Evolutionary conservation across 2,797 vertebrate species (phyloP), one percentile per base, ranked within the genome.

Genomic region (Bradypodion pumilum): DNA sequence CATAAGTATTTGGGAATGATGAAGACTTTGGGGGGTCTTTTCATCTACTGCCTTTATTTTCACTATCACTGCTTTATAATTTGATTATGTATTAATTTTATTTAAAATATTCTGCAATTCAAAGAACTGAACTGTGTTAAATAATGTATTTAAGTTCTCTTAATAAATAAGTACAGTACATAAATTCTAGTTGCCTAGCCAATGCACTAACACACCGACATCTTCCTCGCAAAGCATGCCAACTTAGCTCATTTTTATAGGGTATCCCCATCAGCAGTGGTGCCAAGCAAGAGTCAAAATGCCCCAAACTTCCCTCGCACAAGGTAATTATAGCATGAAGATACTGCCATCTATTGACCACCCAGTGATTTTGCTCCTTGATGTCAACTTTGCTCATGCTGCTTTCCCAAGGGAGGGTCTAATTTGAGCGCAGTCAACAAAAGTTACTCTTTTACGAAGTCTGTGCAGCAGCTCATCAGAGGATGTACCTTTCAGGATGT

Each of bases 321-420:
- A 13, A 5, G 27, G 35, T 32, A 10, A n/a, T 68, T 37, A 83
- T 79, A 5, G 42, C 19, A 80, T 21, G 19, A 15, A n/a, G 13
- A 5, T 69, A 40, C 70, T 87, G 76, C 81, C 85, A 77, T 68
- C 81, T 83, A 42, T 13, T 29, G 77, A 37, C 23, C 8, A 49
- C 37, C 7, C 42, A 19, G 40, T 62, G 19, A 6, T 75, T 80
- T 79, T 56, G 35, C 2, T 7, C 32, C 10, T 35, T 69, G 10
- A 19, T 56, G 21, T 56, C 13, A 2, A 37, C 4, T 0, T 73
- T 0, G 0, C 42, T 0, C 19, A 25, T n/a, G 19, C 7, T 21
- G 29, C 68, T 8, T 2, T 0, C 32, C n/a, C 66, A 19, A 27
- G 35, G 74, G 44, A 46, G 16, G 15, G 15, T 40, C 9, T 37